Base-by-base conservation (phyloP, 1,140 invertebrate genomes). In the Drosophila pachea region DNA sequence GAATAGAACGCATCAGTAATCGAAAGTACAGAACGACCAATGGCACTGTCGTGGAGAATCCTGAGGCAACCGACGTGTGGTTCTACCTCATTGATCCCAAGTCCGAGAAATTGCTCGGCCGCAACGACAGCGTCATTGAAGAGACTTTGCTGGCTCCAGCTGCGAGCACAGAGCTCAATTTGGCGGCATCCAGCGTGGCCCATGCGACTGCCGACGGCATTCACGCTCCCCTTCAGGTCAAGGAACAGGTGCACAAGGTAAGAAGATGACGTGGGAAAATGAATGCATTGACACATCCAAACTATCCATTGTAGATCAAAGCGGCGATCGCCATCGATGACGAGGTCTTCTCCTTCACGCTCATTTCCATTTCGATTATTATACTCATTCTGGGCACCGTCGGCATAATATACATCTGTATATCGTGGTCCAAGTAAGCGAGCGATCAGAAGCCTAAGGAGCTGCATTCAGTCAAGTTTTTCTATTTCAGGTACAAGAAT, bases 391-490 rank as follows among this genome's bases (percentile, higher is more conserved):
- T 97, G 16, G 95, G 95, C 3, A 91, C 95, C 11, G 94, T 95
- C 55, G 96, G 95, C 9, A 97, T 97, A 38, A 93, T 97, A 32
- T 97, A 97, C 84, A 96, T 98, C 33, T 97, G 97, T 86, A 93
- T 97, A 43, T 96, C 96, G 0, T 97, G 96, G 96, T 95, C 95
- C 58, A 96, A 95, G 95, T 96, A 90, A 91, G 91, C 84, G 12
- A 2, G 11, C 7, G 4, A 4, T 8, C n/a, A 14, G 2, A 14
- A 43, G 12, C 40, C 0, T 9, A 6, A 47, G 7, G 2, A 9
- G 22, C 22, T 22, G 22, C 22, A 29, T 2, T 9, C 32, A 22
- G 4, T 1, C 1, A 9, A 11, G 7, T 38, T 69, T 12, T 33
- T 7, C 16, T 49, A 9, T 90, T 36, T 66, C 68, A 94, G 94